Evolutionary conservation across 2,113 vertebrate species (phyloP).

Genomic region (Lepidothrix coronata): DNA sequence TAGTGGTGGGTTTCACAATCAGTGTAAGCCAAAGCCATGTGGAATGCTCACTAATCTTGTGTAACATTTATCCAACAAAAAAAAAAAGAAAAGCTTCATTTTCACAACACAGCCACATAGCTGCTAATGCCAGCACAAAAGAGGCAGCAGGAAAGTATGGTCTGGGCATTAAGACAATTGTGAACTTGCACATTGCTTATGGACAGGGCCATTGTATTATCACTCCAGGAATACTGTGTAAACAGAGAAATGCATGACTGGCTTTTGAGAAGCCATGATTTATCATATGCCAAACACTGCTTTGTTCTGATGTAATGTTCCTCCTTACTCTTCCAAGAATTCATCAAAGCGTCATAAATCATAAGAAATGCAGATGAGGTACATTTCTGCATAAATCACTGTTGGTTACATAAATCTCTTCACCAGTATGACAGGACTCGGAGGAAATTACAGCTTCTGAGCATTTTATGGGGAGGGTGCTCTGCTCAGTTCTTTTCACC

Average conservation of each 20-base stretch:
- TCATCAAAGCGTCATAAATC: neutral
- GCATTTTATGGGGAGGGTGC: neutral
- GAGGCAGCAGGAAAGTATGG: neutral
- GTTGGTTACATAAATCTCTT: neutral
- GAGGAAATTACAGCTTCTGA: neutral
- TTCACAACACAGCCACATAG: neutral
- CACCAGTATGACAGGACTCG: neutral
- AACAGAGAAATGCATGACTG: conserved; percentile 13
- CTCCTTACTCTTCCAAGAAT: neutral
- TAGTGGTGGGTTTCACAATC: neutral
- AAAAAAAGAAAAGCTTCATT: neutral
- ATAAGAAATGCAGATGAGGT: neutral
- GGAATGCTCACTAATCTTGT: neutral
- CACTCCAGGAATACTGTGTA: neutral
- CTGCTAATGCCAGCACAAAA: conserved; percentile 16
- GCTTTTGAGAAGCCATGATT: neutral
- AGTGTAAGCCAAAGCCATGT: neutral
- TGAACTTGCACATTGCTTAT: neutral
- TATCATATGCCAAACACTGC: neutral
- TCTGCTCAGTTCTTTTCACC: neutral
- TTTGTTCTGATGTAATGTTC: neutral
- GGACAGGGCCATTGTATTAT: neutral
- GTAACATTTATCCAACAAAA: neutral
- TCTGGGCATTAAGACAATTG: neutral
- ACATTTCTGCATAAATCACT: neutral